phyloP scores from a whole-genome alignment of 2,888 invertebrate species.

The Limnephilus marmoratus region DNA sequence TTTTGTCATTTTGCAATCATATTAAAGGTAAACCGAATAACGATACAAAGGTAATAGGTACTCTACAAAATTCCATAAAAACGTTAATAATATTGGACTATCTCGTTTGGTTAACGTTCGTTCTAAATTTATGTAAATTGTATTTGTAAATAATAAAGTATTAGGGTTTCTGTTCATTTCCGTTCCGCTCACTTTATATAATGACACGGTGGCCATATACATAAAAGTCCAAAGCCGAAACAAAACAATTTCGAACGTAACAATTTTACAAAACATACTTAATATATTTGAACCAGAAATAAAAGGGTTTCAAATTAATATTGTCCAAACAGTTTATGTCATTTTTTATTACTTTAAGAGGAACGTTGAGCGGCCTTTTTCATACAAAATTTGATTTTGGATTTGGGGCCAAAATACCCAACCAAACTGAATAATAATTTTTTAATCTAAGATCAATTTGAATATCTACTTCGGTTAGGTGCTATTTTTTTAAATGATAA shows the following conservation, averaged over 20 bases:
- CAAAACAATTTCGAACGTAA: neutral
- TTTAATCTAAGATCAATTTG: too few relatives aligned
- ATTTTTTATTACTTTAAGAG: too few relatives aligned
- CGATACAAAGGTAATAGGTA: too few relatives aligned
- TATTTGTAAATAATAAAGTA: neutral
- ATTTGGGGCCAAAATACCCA: too few relatives aligned
- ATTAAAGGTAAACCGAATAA: neutral
- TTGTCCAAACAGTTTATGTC: neutral
- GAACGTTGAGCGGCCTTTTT: too few relatives aligned
- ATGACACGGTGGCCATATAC: neutral
- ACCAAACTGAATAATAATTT: too few relatives aligned
- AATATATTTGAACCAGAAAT: neutral
- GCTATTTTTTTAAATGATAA: too few relatives aligned
- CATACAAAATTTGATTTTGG: too few relatives aligned
- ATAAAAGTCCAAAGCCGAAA: neutral
- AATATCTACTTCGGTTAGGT: too few relatives aligned
- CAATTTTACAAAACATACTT: neutral
- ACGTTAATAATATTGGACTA: neutral
- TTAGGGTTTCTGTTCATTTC: neutral
- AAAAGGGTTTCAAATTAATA: neutral
- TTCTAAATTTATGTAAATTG: constrained; percentile 36
- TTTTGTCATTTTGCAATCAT: neutral
- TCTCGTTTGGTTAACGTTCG: neutral
- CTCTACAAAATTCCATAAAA: too few relatives aligned
- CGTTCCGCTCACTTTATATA: neutral